phyloP scores from a whole-genome alignment of 1,140 invertebrate genomes.

The Micrasema minimum region DNA sequence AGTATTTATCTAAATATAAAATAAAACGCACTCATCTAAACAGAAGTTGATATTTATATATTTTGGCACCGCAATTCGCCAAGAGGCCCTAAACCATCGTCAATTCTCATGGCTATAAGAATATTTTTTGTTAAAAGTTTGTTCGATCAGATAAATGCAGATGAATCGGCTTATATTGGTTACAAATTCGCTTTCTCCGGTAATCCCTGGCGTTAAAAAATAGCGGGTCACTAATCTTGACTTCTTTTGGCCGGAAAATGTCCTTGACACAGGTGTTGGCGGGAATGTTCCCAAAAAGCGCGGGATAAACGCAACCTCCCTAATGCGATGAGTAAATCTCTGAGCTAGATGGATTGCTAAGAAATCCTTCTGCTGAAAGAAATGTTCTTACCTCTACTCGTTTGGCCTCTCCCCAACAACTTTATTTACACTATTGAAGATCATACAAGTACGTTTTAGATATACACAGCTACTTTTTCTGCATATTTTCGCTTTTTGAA shows the following conservation, averaged over 20 bases:
- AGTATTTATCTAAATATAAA: no score
- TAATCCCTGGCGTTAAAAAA: conserved; percentile 47
- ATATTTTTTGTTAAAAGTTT: no score
- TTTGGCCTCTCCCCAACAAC: conserved; percentile 35
- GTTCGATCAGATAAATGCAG: no score
- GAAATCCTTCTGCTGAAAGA: conserved; percentile 43
- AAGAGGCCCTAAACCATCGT: no score
- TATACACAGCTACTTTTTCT: no score
- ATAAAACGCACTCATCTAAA: no score
- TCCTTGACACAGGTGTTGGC: conserved; percentile 38
- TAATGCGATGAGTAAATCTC: conserved; percentile 54
- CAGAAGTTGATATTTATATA: no score
- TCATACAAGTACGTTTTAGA: no score
- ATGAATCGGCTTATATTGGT: conserved; percentile 5
- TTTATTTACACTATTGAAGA: conserved; percentile 3
- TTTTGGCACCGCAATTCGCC: no score
- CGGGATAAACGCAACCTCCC: conserved; percentile 41
- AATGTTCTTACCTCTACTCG: conserved; percentile 32
- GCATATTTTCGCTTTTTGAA: no score
- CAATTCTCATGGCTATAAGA: no score
- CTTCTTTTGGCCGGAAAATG: conserved; percentile 38
- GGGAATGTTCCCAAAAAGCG: conserved; percentile 33
- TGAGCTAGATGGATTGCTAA: conserved; percentile 53
- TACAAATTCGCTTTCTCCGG: conserved; percentile 30
- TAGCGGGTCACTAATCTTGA: conserved; percentile 49